These are phyloP conservation scores for Patiria pectinifera DNA, from an alignment of 53 echinoderm and acorn worm genomes.

Conservation along the genomic window DNA sequence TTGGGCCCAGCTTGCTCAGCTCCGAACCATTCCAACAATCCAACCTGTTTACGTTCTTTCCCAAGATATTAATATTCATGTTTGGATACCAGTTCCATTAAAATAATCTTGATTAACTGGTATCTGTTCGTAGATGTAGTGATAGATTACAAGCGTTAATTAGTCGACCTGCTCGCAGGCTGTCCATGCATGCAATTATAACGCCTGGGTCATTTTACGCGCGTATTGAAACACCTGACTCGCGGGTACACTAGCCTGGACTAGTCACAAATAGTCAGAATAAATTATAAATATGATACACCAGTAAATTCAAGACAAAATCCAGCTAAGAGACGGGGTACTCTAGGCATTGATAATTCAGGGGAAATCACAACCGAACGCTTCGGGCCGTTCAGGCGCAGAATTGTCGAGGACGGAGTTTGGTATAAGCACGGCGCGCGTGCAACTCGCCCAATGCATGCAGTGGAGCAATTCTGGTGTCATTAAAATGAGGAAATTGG, in stretches of 20 bases:
- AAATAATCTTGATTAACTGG: not conserved
- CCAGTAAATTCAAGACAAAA: not conserved
- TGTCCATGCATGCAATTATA: not conserved
- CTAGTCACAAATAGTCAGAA: not conserved
- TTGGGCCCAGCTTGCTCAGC: not conserved
- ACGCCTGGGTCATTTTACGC: not conserved
- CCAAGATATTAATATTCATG: not conserved
- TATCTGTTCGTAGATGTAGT: not conserved
- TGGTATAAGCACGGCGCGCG: not conserved
- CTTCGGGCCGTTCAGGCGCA: not conserved
- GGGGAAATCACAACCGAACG: not conserved
- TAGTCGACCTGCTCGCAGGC: not conserved
- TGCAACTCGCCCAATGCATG: not conserved
- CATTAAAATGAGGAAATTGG: conserved; percentile 20
- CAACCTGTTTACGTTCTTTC: not conserved
- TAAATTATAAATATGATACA: not conserved
- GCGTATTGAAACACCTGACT: too few species aligned
- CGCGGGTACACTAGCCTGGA: not conserved
- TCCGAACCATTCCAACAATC: not conserved
- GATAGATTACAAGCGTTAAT: not conserved
- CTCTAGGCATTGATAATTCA: not conserved
- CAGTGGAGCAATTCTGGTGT: not conserved
- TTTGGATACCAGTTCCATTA: not conserved
- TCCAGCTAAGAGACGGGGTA: not conserved
- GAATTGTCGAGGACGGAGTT: not conserved